Base-by-base conservation (phyloP, 1,140 invertebrate genomes). In the Myzus persicae region DNA sequence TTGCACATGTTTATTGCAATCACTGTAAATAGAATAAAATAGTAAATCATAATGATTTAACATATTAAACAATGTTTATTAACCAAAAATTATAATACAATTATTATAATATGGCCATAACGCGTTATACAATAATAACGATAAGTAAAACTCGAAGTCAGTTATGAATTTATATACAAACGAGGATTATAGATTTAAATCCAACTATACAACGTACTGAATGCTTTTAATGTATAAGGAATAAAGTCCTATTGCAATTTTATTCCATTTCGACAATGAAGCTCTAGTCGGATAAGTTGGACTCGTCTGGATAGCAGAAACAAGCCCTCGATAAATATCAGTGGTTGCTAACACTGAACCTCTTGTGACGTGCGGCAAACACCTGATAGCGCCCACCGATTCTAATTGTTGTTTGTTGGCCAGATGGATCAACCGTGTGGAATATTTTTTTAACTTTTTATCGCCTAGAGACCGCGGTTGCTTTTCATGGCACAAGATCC, bases 201-300 rank as follows among this genome's bases (percentile, higher is more conserved):
- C 6, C 3, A 42, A 36, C 36, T 46, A 89, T 89, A 89, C 31
- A 48, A 48, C n/a, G 9, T 76, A 91, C n/a, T 91, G 31, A 22
- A 91, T 76, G 18, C 40, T 91, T 91, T 91, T 91, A 67, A 91
- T 42, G 22, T 91, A 91, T 31, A 91, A 14, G 4, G 38, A 40
- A 36, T 91, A 44, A 4, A 91, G 20, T 91, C 54, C 38, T 42
- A 76, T 91, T 2, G n/a, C 14, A 4, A 76, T 76, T 76, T 91
- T 91, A 18, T 48, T 67, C 90, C 40, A 76, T 76, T 76, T 91
- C 1, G 90, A 91, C 42, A 91, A 20, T 9, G 90, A 42, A 42
- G 90, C 54, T 91, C 40, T 91, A 6, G 51, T n/a, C 8, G 54
- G 54, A 24, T 91, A 91, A 22, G 40, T 91, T 22, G 54, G 31